These are phyloP conservation scores for Sinonovacula constricta DNA, from an alignment of 1,140 invertebrate genomes.

Conservation along the genomic window DNA sequence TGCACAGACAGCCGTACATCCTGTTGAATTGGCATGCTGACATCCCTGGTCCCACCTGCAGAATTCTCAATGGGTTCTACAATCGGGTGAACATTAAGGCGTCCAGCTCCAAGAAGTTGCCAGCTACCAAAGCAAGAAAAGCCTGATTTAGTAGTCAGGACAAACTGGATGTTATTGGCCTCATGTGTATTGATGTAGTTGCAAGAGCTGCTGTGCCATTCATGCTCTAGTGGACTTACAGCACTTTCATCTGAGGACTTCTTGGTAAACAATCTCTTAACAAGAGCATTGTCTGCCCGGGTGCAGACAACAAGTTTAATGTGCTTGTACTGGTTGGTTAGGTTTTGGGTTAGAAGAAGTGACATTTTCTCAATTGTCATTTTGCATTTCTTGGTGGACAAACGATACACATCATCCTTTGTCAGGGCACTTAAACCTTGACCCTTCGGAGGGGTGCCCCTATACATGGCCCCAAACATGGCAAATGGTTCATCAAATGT, in stretches of 20 bases:
- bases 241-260: neutral
- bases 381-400: neutral
- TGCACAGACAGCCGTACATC: neutral
- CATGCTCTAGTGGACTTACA: no score
- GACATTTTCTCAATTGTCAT: conserved; percentile 4
- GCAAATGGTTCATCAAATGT: conserved; percentile 68
- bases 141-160: neutral
- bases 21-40: neutral
- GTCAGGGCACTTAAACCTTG: conserved; percentile 56
- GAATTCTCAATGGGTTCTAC: neutral
- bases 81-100: conserved; percentile 4
- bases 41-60: neutral
- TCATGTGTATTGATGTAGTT: neutral
- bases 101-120: neutral
- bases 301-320: neutral
- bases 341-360: neutral
- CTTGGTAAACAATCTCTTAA: no score
- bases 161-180: no score
- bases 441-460: conserved; percentile 67
- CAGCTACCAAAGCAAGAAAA: neutral
- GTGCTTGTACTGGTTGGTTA: neutral
- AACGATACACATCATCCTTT: conserved; percentile 19
- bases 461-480: conserved; percentile 75
- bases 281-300: neutral
- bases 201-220: neutral